These are phyloP conservation scores for Aphis craccivora DNA, from an alignment of 1,140 invertebrate species.

Conservation along the genomic window DNA sequence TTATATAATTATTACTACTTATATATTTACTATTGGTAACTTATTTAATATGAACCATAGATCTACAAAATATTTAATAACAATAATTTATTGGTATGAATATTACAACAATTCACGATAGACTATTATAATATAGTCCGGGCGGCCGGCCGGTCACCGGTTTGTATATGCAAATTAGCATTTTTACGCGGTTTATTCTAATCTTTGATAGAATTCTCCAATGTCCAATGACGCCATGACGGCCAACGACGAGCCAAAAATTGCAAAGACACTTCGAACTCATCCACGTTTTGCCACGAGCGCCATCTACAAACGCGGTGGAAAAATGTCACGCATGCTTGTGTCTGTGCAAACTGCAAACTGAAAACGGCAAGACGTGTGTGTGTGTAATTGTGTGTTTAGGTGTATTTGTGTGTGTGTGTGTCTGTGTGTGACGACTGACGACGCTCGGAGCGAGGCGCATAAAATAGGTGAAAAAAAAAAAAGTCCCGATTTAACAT, in stretches of 20 bases:
- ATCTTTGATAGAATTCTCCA: too few relatives aligned
- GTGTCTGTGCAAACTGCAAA: not conserved
- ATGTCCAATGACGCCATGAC: too few relatives aligned
- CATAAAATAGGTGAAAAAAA: not conserved
- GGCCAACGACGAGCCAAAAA: not conserved
- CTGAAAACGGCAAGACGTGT: not conserved
- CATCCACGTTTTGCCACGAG: constrained; percentile 5
- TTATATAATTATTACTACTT: too few relatives aligned
- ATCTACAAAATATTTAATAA: too few relatives aligned
- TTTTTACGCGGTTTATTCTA: too few relatives aligned
- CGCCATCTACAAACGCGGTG: constrained; percentile 40
- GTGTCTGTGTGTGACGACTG: not conserved
- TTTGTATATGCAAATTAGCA: too few relatives aligned
- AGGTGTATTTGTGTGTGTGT: not conserved
- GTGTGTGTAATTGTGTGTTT: not conserved
- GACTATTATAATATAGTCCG: too few relatives aligned
- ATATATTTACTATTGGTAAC: too few relatives aligned
- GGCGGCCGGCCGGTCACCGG: too few relatives aligned
- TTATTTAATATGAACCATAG: too few relatives aligned
- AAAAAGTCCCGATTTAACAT: not conserved
- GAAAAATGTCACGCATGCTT: not conserved
- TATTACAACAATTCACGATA: too few relatives aligned
- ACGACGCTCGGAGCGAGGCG: not conserved
- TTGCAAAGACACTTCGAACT: constrained; percentile 49
- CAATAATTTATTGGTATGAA: too few relatives aligned